A percentile compares a stretch with the other conserved stretches of the same genome.
Conservation (phyloP, 2,888 invertebrate genomes). For the Cryptocephalus moraei region DNA sequence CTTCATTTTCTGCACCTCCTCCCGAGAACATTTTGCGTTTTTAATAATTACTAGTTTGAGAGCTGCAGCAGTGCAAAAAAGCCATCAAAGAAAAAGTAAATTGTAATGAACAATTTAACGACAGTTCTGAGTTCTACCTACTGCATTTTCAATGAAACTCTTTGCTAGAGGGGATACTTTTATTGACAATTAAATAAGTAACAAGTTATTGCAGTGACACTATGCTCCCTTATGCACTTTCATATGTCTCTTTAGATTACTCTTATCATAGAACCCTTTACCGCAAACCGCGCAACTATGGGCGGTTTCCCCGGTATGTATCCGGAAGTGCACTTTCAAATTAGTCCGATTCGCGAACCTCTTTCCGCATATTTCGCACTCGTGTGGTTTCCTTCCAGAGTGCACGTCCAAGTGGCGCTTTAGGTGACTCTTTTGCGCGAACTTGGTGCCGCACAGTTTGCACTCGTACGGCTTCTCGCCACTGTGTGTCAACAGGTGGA, state of each 20-base stretch:
- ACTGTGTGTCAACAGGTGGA: conserved; percentile 1
- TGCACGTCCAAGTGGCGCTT: conserved; percentile 12
- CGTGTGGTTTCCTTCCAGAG: conserved; percentile 13
- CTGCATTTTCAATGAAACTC: too few species aligned
- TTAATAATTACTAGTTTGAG: too few species aligned
- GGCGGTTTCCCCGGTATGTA: conserved; percentile 17
- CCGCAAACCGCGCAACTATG: conserved; percentile 15
- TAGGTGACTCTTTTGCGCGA: conserved; percentile 11
- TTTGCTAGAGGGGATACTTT: too few species aligned
- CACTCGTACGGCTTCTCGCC: conserved; percentile 3
- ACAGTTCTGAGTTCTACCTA: too few species aligned
- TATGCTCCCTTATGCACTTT: conserved; percentile 10
- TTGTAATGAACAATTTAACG: too few species aligned
- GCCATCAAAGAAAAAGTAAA: too few species aligned
- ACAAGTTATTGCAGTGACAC: too few species aligned
- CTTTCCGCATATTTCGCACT: conserved; percentile 12
- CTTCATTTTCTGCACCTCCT: too few species aligned
- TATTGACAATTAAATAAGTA: too few species aligned
- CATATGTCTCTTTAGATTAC: conserved; percentile 18
- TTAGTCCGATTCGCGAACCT: conserved; percentile 12
- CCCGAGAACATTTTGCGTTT: too few species aligned
- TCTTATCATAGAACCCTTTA: conserved; percentile 17
- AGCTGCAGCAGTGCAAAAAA: too few species aligned
- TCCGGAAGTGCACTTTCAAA: conserved; percentile 11
- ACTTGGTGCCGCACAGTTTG: conserved; percentile 10